Evolutionary conservation across 2,797 vertebrate species (phyloP), one percentile per base, ranked within the genome.

Genomic region (Acomys russatus): DNA sequence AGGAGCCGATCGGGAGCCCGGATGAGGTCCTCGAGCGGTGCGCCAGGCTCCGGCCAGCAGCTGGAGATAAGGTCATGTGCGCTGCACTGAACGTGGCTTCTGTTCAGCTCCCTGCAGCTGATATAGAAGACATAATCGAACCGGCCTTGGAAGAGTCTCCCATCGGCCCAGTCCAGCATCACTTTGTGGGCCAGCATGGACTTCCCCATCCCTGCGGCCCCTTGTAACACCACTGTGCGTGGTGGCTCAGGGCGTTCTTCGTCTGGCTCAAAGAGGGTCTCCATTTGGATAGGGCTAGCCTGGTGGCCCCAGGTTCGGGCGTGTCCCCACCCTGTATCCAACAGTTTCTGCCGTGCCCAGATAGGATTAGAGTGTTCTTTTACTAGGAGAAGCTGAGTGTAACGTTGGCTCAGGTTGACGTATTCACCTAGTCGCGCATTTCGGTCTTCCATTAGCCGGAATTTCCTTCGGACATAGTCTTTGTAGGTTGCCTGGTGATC

Each of bases 41-140:
- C n/a, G 0, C 64, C 4, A 3, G 64, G 91, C 61, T 96, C 83
- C 0, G 96, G 91, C 79, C 96, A 97, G 90, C 93, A 89, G 22
- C 49, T 11, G 2, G 87, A 51, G 7, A 98, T 1, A n/a, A 98
- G 88, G 9, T 97, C 97, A 0, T 0, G 44, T 0, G 90, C 2
- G 2, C 96, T 98, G 1, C 11, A 71, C 54, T 93, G 68, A 0
- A 51, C 0, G 0, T 20, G 22, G 7, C 66, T 44, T 17, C 64
- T 90, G 86, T 95, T 98, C 95, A 98, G 49, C 71, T 97, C 96
- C 4, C 94, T 38, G 92, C 97, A 98, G 94, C 95, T 92, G 83
- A 98, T 17, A 88, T 97, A 97, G 95, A 97, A 97, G 88, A 96
- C 2, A 0, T 95, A 97, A 44, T 97, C 96, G 14, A 98, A 98